Conservation (phyloP, 2,888 invertebrate genomes). For the Idaea straminata region DNA sequence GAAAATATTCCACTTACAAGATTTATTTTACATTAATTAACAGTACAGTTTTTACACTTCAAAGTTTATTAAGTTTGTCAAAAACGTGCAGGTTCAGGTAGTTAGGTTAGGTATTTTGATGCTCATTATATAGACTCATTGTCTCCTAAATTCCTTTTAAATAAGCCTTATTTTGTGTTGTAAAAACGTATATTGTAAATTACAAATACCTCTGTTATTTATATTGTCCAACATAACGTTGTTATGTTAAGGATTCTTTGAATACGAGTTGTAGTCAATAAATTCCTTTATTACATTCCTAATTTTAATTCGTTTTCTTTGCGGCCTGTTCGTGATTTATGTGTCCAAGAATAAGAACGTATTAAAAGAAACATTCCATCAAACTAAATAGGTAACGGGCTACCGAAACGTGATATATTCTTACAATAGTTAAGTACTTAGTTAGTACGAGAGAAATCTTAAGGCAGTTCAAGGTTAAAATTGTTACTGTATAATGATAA, state of each 20-base stretch:
- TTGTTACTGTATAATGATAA: background rate
- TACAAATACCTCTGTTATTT: conserved; percentile 11
- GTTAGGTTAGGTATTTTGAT: background rate
- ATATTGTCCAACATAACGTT: conserved; percentile 15
- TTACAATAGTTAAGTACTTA: background rate
- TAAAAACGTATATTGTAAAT: background rate
- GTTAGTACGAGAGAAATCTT: background rate
- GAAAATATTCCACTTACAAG: conserved; percentile 26
- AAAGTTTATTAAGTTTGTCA: background rate
- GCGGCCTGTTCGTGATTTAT: conserved; percentile 20
- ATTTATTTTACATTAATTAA: conserved; percentile 21
- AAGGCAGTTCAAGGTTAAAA: background rate
- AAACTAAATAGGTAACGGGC: conserved; percentile 17
- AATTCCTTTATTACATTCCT: conserved; percentile 26
- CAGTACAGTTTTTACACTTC: background rate
- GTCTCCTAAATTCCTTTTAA: background rate
- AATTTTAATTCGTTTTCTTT: conserved; percentile 25
- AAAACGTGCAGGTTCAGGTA: background rate
- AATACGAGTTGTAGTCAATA: conserved; percentile 24
- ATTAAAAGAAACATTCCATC: background rate
- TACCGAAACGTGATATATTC: background rate
- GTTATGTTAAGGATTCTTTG: conserved; percentile 22
- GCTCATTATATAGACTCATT: background rate
- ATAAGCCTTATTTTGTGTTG: background rate
- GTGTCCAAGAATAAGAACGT: conserved; percentile 17